Evolutionary conservation across 2,113 vertebrate species (phyloP).

Genomic region (Hoplias malabaricus): DNA sequence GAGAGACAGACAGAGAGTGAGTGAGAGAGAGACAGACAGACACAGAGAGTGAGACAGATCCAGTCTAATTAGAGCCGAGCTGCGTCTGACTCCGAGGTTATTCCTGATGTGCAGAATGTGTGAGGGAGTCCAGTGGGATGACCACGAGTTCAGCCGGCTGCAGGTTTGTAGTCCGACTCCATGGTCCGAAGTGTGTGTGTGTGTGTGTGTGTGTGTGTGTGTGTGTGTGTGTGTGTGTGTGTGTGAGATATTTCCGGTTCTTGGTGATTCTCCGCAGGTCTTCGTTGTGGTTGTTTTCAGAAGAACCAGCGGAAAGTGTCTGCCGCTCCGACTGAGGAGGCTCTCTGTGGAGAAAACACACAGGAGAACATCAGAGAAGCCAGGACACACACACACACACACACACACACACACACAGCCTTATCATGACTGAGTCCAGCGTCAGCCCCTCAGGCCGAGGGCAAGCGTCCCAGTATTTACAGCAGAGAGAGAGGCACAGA

Average conservation of each 20-base stretch:
- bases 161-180: background rate
- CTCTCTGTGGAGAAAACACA: constrained; percentile 76
- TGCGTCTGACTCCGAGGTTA: background rate
- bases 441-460: background rate
- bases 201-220: background rate
- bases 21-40: background rate
- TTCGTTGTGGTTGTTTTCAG: constrained; percentile 37
- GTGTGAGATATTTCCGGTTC: too few relatives aligned
- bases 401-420: constrained; percentile 87
- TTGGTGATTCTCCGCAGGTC: background rate
- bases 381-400: constrained; percentile 88
- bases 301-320: constrained; percentile 75
- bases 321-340: constrained; percentile 82
- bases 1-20: background rate
- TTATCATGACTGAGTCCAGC: background rate
- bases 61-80: background rate
- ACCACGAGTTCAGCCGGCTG: background rate
- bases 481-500: background rate
- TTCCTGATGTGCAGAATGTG: background rate
- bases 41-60: background rate
- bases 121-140: background rate
- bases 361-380: constrained; percentile 82
- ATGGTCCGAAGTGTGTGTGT: background rate
- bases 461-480: background rate
- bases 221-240: constrained; percentile 17